phyloP scores from a whole-genome alignment of 2,888 invertebrate genomes.

The Drosophila eohydei region DNA sequence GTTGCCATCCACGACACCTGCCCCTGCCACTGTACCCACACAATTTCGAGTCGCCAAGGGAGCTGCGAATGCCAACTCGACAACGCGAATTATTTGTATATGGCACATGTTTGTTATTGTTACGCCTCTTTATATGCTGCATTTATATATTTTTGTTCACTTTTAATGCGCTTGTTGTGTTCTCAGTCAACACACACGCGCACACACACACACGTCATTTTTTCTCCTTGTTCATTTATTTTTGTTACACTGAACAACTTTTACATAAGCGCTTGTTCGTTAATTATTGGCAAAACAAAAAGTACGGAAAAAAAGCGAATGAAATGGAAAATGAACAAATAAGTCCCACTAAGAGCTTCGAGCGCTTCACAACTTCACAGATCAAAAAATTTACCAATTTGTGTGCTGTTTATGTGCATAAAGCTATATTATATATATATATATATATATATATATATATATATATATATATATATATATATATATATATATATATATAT shows the following conservation, averaged over 20 bases:
- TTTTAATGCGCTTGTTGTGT: conserved; percentile 55
- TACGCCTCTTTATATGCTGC: conserved; percentile 23
- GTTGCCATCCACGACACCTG: no score
- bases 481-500: neutral
- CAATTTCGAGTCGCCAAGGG: conserved; percentile 24
- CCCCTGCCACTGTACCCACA: no score
- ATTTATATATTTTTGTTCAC: conserved; percentile 28
- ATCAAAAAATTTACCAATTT: conserved; percentile 13
- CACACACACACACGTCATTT: neutral
- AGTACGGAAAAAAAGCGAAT: neutral
- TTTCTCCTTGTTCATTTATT: conserved; percentile 25
- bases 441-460: neutral
- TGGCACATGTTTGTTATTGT: conserved; percentile 44
- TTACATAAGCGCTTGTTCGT: conserved; percentile 21
- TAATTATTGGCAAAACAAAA: conserved; percentile 23
- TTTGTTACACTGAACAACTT: conserved; percentile 26
- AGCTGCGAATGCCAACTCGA: conserved; percentile 9
- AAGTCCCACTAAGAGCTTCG: conserved; percentile 6
- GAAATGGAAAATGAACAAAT: conserved; percentile 3
- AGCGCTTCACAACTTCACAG: conserved; percentile 17
- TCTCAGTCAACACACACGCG: conserved; percentile 5
- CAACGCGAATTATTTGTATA: conserved; percentile 32
- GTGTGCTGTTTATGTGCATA: neutral
- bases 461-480: neutral
- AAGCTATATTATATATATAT: neutral